Base-by-base conservation (phyloP, 2,888 invertebrate species). In the Netelia inedita region DNA sequence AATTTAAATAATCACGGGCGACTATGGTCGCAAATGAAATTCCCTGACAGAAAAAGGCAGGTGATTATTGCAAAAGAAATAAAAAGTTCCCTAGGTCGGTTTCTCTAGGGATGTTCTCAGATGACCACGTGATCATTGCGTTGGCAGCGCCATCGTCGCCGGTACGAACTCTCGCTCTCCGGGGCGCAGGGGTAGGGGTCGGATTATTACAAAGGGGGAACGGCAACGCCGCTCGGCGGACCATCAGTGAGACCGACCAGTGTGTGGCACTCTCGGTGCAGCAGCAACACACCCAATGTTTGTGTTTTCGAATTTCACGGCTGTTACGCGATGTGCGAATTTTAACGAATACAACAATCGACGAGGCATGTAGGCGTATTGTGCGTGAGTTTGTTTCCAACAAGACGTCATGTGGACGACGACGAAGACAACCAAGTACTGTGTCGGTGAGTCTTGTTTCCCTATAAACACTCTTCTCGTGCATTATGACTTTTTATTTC, bases 401-500 rank as follows among this genome's bases (percentile, higher is more conserved):
- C 57, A 46, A 88, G 79, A 61, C 82, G 75, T 63, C 73, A 96
- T 97, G 96, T 97, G 97, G 97, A 95, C 96, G 91, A 96, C 96
- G 88, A 95, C 96, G 87, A 96, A 96, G 94, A 95, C 95, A 86
- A 96, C 96, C 89, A 96, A 96, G 95, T 95, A 96, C 94, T 96
- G 96, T 90, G 96, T 96, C 94, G 96, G 96, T 96, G 95, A 96
- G 96, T 95, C 79, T 19, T 16, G 46, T 55, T 71, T 11, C 41
- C 35, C 66, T 65, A 53, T 75, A 16, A 65, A 53, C 21, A 23
- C 14, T 6, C 28, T 5, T 53, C 50, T 19, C 28, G 69, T 14
- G 3, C 8, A 53, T 23, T 69, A 14, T 53, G 6, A n/a, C 23
- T 14, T 69, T 69, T 66, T 80, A 66, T 76, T 10, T 59, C 68